A percentile compares a stretch with the other conserved stretches of the same genome.
Evolutionary conservation across 2,113 vertebrate genomes (phyloP).

Genomic region (Tupaia chinensis): DNA sequence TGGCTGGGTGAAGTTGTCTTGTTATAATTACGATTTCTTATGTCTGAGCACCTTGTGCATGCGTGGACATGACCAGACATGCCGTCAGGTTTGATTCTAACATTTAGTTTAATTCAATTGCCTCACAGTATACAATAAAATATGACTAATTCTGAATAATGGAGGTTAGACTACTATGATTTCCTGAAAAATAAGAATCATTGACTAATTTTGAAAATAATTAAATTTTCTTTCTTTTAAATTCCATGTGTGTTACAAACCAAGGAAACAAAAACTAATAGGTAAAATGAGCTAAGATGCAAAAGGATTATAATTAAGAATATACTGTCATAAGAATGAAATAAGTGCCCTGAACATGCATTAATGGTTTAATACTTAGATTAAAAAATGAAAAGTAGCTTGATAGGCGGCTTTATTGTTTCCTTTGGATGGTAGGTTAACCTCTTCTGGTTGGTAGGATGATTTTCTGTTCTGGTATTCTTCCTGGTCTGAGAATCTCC

Average conservation of each 20-base stretch:
- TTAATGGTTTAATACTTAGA: neutral
- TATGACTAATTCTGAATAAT: conserved; percentile 66
- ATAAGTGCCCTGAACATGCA: neutral
- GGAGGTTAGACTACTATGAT: neutral
- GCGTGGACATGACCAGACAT: neutral
- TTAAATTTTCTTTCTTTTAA: conserved; percentile 46
- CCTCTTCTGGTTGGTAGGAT: neutral
- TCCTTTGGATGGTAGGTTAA: neutral
- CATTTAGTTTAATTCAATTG: conserved; percentile 35
- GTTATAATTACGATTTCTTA: neutral
- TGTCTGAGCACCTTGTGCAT: neutral
- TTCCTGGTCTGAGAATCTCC: neutral
- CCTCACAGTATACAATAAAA: conserved; percentile 45
- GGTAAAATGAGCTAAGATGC: conserved; percentile 8
- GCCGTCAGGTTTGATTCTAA: conserved; percentile 36
- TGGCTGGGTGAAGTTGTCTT: neutral
- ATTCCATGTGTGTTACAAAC: neutral
- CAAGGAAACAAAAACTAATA: conserved; percentile 34
- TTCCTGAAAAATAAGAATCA: conserved; percentile 58
- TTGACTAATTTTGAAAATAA: conserved; percentile 48
- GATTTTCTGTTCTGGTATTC: neutral
- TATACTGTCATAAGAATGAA: neutral
- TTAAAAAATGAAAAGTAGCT: neutral
- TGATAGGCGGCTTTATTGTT: neutral
- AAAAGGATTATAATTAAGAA: conserved; percentile 11